These are phyloP conservation scores for Scelioninae gen. 1 DNA, from an alignment of 2,888 invertebrate species.

Conservation along the genomic window DNA sequence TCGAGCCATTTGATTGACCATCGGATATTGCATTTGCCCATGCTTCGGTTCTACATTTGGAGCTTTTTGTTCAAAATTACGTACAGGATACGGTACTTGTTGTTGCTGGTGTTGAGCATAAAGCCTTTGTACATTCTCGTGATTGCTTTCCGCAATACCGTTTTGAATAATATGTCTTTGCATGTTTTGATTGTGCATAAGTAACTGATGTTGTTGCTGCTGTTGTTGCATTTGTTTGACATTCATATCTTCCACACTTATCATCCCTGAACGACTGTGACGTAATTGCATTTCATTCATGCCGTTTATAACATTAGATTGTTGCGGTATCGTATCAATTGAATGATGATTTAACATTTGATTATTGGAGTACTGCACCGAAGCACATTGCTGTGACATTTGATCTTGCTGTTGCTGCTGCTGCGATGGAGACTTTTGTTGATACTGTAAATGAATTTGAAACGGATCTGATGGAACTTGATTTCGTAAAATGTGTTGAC, in stretches of 20 bases:
- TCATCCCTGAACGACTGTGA: slow-evolving; percentile 74
- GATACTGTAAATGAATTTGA: slow-evolving; percentile 83
- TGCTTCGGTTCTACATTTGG: slow-evolving; percentile 74
- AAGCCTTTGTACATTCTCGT: slow-evolving; percentile 78
- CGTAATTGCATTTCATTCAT: slow-evolving; percentile 78
- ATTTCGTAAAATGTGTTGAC: slow-evolving; percentile 47
- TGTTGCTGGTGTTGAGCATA: slow-evolving; percentile 79
- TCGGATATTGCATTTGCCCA: slow-evolving; percentile 76
- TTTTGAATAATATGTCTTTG: slow-evolving; percentile 80
- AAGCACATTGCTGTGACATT: slow-evolving; percentile 81
- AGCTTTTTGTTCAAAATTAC: slow-evolving; percentile 83
- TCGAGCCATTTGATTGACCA: slow-evolving; percentile 78
- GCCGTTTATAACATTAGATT: slow-evolving; percentile 74
- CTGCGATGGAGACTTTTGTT: slow-evolving; percentile 85
- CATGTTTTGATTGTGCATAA: slow-evolving; percentile 79
- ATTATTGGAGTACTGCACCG: slow-evolving; percentile 79
- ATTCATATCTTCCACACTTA: slow-evolving; percentile 77
- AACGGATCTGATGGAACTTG: slow-evolving; percentile 74
- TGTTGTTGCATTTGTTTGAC: slow-evolving; percentile 78
- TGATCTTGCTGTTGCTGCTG: slow-evolving; percentile 80
- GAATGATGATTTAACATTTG: slow-evolving; percentile 82
- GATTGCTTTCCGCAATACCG: slow-evolving; percentile 74
- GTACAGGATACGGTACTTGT: slow-evolving; percentile 76
- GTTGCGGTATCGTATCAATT: slow-evolving; percentile 81
- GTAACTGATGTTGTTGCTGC: slow-evolving; percentile 75